Percentiles rank a stretch among this genome's conserved stretches.
These are phyloP conservation scores for Acanthiza pusilla DNA, from an alignment of 2,797 vertebrate species.

Conservation along the genomic window DNA sequence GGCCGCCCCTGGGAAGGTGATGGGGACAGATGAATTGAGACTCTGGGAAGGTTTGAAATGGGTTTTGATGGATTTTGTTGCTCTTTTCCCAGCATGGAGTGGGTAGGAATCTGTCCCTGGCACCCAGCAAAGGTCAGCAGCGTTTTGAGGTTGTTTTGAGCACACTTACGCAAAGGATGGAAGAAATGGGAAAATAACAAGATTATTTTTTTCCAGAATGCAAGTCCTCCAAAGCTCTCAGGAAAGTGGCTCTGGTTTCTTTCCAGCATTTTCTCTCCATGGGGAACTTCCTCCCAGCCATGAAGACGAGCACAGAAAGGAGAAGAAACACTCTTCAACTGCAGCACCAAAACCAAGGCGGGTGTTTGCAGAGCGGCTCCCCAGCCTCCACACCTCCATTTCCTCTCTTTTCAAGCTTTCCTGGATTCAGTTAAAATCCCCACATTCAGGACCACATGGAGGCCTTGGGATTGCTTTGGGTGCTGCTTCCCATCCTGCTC, in stretches of 20 bases:
- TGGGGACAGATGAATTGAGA: constrained; percentile 35
- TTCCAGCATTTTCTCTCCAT: not conserved
- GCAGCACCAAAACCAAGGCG: fast-evolving
- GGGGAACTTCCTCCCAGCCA: not conserved
- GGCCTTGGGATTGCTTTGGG: not conserved
- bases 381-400: not conserved
- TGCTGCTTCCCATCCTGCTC: not conserved
- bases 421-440: not conserved
- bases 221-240: not conserved
- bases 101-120: not conserved
- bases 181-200: not conserved
- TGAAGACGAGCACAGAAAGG: not conserved
- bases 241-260: not conserved
- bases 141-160: not conserved
- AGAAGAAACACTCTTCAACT: not conserved
- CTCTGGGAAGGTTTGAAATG: constrained; percentile 42
- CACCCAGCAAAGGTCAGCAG: not conserved
- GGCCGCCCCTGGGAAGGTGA: constrained; percentile 43
- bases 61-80: not conserved
- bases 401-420: not conserved
- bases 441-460: not conserved
- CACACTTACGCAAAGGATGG: not conserved
- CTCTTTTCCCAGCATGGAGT: not conserved
- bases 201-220: not conserved
- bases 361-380: not conserved